These are phyloP conservation scores for Laterallus jamaicensis DNA, from an alignment of 2,113 vertebrate species.

Conservation along the genomic window DNA sequence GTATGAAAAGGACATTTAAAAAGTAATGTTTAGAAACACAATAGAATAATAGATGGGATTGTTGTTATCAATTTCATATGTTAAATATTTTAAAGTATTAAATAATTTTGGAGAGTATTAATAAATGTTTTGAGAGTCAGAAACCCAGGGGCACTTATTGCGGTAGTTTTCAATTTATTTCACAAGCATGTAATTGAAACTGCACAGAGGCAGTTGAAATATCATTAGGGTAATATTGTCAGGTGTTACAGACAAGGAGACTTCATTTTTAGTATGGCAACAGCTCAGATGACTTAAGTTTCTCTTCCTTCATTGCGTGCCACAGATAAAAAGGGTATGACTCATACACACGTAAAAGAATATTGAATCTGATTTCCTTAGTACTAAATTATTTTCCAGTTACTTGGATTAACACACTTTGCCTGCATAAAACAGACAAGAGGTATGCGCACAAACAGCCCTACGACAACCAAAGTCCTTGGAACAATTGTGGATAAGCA, in stretches of 20 bases:
- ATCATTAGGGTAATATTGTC: not conserved
- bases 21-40: not conserved
- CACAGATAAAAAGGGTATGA: not conserved
- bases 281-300: not conserved
- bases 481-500: not conserved
- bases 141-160: not conserved
- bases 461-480: not conserved
- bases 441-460: not conserved
- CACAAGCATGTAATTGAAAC: not conserved
- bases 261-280: not conserved
- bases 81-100: not conserved
- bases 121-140: not conserved
- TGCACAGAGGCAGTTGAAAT: not conserved
- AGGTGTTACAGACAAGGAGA: not conserved
- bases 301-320: not conserved
- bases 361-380: not conserved
- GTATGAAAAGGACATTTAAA: not conserved
- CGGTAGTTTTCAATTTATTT: not conserved
- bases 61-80: not conserved
- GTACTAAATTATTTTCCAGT: not conserved
- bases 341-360: not conserved
- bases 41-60: not conserved
- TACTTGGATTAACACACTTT: not conserved
- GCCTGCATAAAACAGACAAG: not conserved
- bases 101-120: not conserved